A percentile compares a stretch with the other conserved stretches of the same genome.
Evolutionary conservation across 2,888 invertebrate genomes (phyloP).

Genomic region (Microplitis deprimator): DNA sequence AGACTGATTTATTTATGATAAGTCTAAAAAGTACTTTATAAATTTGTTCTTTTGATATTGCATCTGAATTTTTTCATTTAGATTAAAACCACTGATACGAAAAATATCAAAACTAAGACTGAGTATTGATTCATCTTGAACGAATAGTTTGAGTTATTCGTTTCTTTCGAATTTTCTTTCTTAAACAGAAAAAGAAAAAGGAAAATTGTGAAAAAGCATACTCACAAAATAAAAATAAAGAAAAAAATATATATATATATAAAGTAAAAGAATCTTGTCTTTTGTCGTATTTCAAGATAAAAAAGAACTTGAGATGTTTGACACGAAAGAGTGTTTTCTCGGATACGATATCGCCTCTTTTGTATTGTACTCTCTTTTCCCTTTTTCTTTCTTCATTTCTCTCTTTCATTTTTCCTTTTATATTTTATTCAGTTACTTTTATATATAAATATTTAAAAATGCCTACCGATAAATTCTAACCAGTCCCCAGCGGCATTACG

Average conservation of each 20-base stretch:
- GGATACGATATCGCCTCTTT: conserved; percentile 26
- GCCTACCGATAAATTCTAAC: conserved; percentile 29
- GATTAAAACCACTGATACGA: not conserved
- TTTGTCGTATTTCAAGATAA: conserved; percentile 33
- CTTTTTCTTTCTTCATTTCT: conserved; percentile 1
- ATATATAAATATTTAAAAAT: conserved; percentile 13
- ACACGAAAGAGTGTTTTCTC: conserved; percentile 24
- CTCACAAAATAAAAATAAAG: not conserved
- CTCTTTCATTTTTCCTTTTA: not conserved
- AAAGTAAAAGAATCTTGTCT: conserved; percentile 12
- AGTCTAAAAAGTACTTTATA: not conserved
- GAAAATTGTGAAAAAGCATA: not conserved
- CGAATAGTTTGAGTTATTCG: not conserved
- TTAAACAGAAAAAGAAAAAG: not conserved
- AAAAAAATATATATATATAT: not conserved
- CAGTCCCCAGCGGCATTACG: not conserved
- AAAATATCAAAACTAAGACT: not conserved
- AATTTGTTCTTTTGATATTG: not conserved
- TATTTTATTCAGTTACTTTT: not conserved
- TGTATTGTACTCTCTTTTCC: conserved; percentile 18
- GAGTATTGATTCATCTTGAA: not conserved
- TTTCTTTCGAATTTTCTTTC: not conserved
- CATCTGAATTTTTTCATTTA: not conserved
- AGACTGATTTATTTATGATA: not conserved
- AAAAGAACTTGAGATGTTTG: conserved; percentile 29